These are phyloP conservation scores for Tautogolabrus adspersus DNA, from an alignment of 2,113 vertebrate species.

Conservation along the genomic window DNA sequence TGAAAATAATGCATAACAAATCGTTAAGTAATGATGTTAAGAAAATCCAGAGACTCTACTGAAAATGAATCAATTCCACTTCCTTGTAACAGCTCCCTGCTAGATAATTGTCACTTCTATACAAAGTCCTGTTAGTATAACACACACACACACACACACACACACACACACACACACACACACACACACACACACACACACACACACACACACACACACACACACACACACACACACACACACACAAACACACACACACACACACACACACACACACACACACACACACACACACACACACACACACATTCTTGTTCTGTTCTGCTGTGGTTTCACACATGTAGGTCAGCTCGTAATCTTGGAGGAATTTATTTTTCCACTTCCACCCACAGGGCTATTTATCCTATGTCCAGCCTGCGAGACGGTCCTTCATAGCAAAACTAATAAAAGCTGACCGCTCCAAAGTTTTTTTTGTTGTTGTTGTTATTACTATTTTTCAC, in stretches of 20 bases:
- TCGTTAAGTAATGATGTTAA: not conserved
- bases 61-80: not conserved
- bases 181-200: conserved; percentile 23
- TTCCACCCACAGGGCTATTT: conserved; percentile 49
- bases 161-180: conserved; percentile 18
- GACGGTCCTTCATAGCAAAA: conserved; percentile 23
- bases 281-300: conserved; percentile 17
- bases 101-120: conserved; percentile 34
- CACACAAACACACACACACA: conserved; percentile 21
- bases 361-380: conserved; percentile 65
- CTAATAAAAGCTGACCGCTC: conserved; percentile 20
- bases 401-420: conserved; percentile 48
- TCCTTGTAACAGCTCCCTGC: conserved; percentile 5
- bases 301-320: conserved; percentile 32
- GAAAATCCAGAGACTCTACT: not conserved
- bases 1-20: too few relatives aligned
- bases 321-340: conserved; percentile 58
- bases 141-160: conserved; percentile 15
- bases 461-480: not conserved
- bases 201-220: conserved; percentile 20
- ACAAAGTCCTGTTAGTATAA: conserved; percentile 26
- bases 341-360: conserved; percentile 67
- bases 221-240: conserved; percentile 29
- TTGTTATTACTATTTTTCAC: too few relatives aligned
- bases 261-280: conserved; percentile 14